Evolutionary conservation across 2,888 invertebrate species (phyloP).

Genomic region (Argyresthia albistria): DNA sequence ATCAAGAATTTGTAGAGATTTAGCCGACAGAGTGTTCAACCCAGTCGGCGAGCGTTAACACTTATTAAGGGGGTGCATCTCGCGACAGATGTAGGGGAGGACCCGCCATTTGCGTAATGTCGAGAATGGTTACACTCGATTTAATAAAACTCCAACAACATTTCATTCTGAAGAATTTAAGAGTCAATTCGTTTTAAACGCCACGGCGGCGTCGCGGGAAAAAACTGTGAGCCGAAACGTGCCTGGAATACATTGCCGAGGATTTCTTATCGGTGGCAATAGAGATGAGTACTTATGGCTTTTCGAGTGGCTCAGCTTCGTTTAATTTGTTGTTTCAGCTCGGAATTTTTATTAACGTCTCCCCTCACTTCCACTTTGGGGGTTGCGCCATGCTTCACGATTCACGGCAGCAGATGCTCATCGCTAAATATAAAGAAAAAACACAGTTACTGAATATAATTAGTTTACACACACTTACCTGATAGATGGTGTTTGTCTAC

Average conservation of each 20-base stretch:
- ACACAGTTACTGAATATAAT: too few species aligned
- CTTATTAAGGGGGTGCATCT: slow-evolving; percentile 73
- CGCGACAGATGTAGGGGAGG: slow-evolving; percentile 72
- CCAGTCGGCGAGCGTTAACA: slow-evolving; percentile 70
- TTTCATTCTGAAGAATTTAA: slow-evolving; percentile 70
- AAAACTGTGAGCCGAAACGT: slow-evolving; percentile 69
- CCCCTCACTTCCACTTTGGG: slow-evolving; percentile 61
- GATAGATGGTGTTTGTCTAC: too few species aligned
- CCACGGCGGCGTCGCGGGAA: slow-evolving; percentile 61
- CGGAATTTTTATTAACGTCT: slow-evolving; percentile 71
- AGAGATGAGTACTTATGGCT: slow-evolving; percentile 73
- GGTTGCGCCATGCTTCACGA: slow-evolving; percentile 15
- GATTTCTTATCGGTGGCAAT: slow-evolving; percentile 72
- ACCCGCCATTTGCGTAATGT: slow-evolving; percentile 70
- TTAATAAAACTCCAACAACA: slow-evolving; percentile 71
- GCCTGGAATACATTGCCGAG: slow-evolving; percentile 65
- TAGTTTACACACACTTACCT: too few species aligned
- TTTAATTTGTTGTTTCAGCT: slow-evolving; percentile 72
- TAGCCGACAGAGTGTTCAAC: slow-evolving; percentile 62
- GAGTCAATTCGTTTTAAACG: slow-evolving; percentile 71
- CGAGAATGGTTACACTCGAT: slow-evolving; percentile 72
- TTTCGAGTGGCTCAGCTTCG: slow-evolving; percentile 71
- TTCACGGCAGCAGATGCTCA: neutral
- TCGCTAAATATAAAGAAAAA: too few species aligned
- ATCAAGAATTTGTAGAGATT: slow-evolving; percentile 72